A percentile compares a stretch with the other conserved stretches of the same genome.
Conservation (phyloP, 2,113 vertebrate genomes). For the Zosterops hypoxanthus region DNA sequence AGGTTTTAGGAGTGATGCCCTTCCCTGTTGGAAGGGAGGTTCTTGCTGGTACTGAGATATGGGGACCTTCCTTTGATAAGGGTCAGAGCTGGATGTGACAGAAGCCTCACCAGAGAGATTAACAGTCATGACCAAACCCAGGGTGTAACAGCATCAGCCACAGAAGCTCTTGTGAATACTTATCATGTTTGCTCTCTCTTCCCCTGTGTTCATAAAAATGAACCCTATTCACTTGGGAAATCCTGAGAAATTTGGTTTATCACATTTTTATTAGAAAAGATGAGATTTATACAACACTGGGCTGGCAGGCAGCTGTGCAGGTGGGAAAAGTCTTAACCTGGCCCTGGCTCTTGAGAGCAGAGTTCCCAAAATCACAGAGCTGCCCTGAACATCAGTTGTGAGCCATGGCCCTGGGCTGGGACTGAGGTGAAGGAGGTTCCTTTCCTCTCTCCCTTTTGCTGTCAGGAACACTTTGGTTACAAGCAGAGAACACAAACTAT, state of each 20-base stretch:
- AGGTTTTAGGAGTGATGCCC: not conserved
- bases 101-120: not conserved
- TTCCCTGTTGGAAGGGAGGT: not conserved
- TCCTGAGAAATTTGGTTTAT: not conserved
- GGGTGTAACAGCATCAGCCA: not conserved
- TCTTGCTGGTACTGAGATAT: not conserved
- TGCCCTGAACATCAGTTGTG: not conserved
- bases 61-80: not conserved
- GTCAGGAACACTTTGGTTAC: not conserved
- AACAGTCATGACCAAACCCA: not conserved
- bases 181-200: not conserved
- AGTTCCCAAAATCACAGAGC: not conserved
- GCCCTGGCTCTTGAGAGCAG: not conserved
- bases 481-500: not conserved
- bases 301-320: not conserved
- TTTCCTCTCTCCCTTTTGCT: not conserved
- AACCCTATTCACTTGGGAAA: not conserved
- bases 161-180: not conserved
- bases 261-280: not conserved
- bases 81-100: not conserved
- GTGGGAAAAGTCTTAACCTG: not conserved
- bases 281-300: not conserved
- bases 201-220: not conserved
- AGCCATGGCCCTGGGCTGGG: not conserved
- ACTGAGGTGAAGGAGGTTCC: not conserved